Conservation (phyloP, 2,888 invertebrate species). For the Andrena trimmerana region DNA sequence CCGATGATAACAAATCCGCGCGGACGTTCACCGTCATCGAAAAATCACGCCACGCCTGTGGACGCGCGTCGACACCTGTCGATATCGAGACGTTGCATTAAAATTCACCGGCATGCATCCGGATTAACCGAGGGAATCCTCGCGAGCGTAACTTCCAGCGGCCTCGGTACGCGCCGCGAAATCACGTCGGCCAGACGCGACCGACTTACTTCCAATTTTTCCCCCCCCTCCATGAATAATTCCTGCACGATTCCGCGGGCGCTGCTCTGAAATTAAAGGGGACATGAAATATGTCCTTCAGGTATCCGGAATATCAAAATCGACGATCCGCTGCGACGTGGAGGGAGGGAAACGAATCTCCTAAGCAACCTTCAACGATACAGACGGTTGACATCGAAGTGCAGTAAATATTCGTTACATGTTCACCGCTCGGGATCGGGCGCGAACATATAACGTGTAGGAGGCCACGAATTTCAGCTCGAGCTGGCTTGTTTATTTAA, state of each 20-base stretch:
- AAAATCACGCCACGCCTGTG: constrained; percentile 25
- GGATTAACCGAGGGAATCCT: constrained; percentile 57
- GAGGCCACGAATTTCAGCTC: too few relatives aligned
- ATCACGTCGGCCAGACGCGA: constrained; percentile 38
- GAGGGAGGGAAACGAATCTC: too few relatives aligned
- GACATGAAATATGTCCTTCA: background rate
- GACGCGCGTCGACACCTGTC: constrained; percentile 59
- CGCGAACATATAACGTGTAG: too few relatives aligned
- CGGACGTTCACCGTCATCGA: constrained; percentile 32
- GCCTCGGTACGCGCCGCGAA: constrained; percentile 35
- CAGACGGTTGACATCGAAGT: too few relatives aligned
- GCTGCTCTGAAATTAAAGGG: constrained; percentile 27
- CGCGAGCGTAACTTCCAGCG: constrained; percentile 39
- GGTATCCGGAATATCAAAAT: background rate
- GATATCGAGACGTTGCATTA: constrained; percentile 60
- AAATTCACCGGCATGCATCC: constrained; percentile 59
- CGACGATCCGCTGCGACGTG: background rate
- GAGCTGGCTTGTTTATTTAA: too few relatives aligned
- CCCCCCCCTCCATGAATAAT: background rate
- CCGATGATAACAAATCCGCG: constrained; percentile 28
- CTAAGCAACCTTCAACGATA: too few relatives aligned
- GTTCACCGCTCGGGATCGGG: too few relatives aligned
- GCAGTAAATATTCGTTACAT: too few relatives aligned
- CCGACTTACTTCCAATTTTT: constrained; percentile 14
- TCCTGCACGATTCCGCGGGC: background rate